A percentile compares a stretch with the other conserved stretches of the same genome.
phyloP scores from a whole-genome alignment of 2,888 invertebrate genomes.

The Linhomoeus sp. region DNA sequence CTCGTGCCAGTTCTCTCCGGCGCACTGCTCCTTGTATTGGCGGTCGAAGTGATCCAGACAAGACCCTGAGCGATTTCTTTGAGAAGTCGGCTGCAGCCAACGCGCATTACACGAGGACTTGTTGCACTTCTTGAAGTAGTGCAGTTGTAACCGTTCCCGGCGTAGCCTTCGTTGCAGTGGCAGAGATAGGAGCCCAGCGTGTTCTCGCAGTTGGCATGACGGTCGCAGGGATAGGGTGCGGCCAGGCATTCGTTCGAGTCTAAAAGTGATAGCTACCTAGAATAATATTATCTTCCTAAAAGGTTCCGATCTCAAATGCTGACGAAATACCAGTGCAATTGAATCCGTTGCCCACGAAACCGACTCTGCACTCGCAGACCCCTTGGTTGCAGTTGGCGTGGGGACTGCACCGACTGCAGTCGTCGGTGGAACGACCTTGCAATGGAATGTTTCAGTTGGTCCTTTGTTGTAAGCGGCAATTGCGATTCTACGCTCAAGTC shows the following conservation, averaged over 20 bases:
- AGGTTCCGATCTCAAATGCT: not conserved
- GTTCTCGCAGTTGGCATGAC: conserved; percentile 19
- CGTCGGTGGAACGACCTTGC: conserved; percentile 12
- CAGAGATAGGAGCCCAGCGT: conserved; percentile 18
- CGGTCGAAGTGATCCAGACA: conserved; percentile 20
- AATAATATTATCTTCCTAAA: not conserved
- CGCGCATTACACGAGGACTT: conserved; percentile 5
- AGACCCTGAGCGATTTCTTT: conserved; percentile 15
- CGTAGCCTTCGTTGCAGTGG: conserved; percentile 18
- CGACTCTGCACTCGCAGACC: conserved; percentile 19
- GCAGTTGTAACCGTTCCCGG: conserved; percentile 22
- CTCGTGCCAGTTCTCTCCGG: conserved; percentile 17
- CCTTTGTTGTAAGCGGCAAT: not conserved
- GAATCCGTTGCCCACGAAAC: conserved; percentile 20
- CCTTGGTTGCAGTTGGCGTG: conserved; percentile 15
- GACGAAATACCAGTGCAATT: conserved; percentile 11
- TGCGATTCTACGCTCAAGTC: not conserved
- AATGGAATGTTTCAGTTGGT: not conserved
- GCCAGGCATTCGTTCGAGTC: conserved; percentile 20
- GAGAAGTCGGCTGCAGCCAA: not conserved
- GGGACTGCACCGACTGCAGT: conserved; percentile 16
- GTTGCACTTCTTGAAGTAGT: conserved; percentile 18
- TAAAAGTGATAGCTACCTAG: no score
- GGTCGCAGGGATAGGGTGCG: conserved; percentile 15
- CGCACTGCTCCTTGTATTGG: conserved; percentile 15